Evolutionary conservation across 2,113 vertebrate genomes (phyloP), one percentile per base, ranked within the genome.

Genomic region (Climacteris rufus): DNA sequence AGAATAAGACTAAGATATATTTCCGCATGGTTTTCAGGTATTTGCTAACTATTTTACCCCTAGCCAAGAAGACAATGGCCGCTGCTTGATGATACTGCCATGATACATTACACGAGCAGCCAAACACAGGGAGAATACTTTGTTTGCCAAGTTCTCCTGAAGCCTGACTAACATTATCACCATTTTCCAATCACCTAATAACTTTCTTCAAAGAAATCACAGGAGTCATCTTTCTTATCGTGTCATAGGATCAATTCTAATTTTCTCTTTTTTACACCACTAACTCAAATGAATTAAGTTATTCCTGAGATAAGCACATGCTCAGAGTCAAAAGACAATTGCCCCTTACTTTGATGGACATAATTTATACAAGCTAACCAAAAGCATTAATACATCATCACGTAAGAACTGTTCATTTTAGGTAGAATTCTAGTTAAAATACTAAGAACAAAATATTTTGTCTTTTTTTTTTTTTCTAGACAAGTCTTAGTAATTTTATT

Each of bases 21-120:
- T n/a, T n/a, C n/a, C n/a, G n/a, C n/a, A n/a, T n/a, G n/a, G n/a
- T n/a, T n/a, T n/a, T n/a, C n/a, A n/a, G n/a, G n/a, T n/a, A n/a
- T n/a, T n/a, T n/a, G n/a, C n/a, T n/a, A 31, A 9, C 44, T 23
- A 17, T 66, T 60, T 53, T 25, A 60, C 4, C 11, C 11, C 33
- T 31, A 53, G 33, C 35, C 61, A 3, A 53, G 61, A 86, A 79
- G 56, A 53, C 52, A 85, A 54, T 0, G 5, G 23, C 47, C 42
- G n/a, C 54, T 78, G 39, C n/a, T 40, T 54, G 61, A 47, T 0
- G 0, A 35, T 19, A 28, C 13, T n/a, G 27, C 50, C 6, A 9
- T 15, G 24, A 60, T 69, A 80, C 13, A 10, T 12, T 27, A 56
- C 21, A 7, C 7, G 15, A 40, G 15, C 23, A 76, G 63, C 30